Percentiles rank a stretch among this genome's conserved stretches.
phyloP scores from a whole-genome alignment of 1,140 invertebrate genomes.

The Hypsibius dujardini region DNA sequence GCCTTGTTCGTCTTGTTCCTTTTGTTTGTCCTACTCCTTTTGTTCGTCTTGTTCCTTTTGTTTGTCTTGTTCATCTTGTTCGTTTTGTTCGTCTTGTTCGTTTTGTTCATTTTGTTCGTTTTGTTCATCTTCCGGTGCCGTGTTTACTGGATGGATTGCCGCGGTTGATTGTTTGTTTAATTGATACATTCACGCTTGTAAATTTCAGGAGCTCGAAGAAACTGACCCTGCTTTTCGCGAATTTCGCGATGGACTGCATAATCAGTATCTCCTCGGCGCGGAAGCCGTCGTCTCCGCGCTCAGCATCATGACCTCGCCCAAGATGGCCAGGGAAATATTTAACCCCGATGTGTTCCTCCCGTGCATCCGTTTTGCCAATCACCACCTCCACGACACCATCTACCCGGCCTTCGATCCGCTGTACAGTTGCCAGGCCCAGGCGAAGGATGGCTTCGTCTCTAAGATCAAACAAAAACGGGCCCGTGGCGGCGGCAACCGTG shows the following conservation, averaged over 20 bases:
- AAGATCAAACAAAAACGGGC: constrained; percentile 46
- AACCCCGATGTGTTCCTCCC: constrained; percentile 92
- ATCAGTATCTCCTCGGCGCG: background rate
- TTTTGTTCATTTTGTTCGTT: no score
- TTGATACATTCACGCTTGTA: no score
- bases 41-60: no score
- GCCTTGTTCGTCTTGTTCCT: no score
- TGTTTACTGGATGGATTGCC: no score
- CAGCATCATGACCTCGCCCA: constrained; percentile 76
- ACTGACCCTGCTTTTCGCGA: no score
- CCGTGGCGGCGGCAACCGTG: constrained; percentile 29
- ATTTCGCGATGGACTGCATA: background rate
- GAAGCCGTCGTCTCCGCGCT: constrained; percentile 68
- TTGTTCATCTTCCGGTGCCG: no score
- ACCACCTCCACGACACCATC: constrained; percentile 84
- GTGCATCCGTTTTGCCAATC: constrained; percentile 83
- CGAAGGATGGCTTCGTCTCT: constrained; percentile 31
- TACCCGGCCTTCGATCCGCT: constrained; percentile 94
- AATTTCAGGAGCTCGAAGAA: no score
- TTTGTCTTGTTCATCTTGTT: no score
- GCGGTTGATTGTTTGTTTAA: no score
- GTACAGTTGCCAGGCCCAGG: constrained; percentile 42
- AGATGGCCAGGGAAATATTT: constrained; percentile 82
- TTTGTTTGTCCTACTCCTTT: no score
- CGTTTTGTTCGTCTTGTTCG: no score